A percentile compares a stretch with the other conserved stretches of the same genome.
These are phyloP conservation scores for Chaetorhynchus papuensis DNA, from an alignment of 2,113 vertebrate species.

Conservation along the genomic window DNA sequence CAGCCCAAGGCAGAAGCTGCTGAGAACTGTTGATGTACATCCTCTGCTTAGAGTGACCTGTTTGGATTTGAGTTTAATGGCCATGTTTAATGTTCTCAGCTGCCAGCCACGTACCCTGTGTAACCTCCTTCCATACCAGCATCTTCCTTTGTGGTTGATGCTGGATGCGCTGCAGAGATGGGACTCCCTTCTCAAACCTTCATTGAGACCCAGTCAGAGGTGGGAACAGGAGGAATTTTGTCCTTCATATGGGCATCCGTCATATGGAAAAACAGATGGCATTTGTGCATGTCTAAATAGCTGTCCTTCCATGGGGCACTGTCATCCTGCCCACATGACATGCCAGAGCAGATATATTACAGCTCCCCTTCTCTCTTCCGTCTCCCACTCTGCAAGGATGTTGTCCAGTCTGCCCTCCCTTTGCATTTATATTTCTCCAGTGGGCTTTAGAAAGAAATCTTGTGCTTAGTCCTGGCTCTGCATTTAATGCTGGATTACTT, in stretches of 20 bases:
- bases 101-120: neutral
- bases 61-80: neutral
- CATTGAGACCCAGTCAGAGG: neutral
- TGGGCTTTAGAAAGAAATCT: neutral
- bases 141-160: neutral
- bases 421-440: neutral
- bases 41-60: neutral
- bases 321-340: neutral
- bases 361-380: neutral
- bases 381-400: neutral
- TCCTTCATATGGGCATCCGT: neutral
- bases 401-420: neutral
- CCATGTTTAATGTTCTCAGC: neutral
- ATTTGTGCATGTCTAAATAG: neutral
- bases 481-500: neutral
- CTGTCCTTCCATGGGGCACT: neutral
- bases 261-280: neutral
- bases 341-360: neutral
- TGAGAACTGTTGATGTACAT: neutral
- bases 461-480: neutral
- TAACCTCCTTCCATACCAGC: neutral
- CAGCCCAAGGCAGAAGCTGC: conserved; percentile 14
- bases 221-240: neutral
- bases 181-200: neutral
- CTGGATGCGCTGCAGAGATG: neutral